Evolutionary conservation across 2,888 invertebrate genomes (phyloP), one percentile per base, ranked within the genome.

Genomic region (Stenoptilia bipunctidactyla): DNA sequence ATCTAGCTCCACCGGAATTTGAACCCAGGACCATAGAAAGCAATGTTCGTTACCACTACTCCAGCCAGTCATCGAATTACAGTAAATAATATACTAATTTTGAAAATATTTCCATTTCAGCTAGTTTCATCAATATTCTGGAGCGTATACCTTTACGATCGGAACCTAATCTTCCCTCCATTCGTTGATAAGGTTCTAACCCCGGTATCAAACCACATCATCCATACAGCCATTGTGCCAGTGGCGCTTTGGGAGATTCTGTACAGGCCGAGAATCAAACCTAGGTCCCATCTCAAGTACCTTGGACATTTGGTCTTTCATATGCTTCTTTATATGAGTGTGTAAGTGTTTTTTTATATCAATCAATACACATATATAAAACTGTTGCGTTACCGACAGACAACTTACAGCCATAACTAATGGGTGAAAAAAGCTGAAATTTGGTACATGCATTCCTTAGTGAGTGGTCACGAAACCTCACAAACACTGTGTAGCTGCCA

Each of bases 161-260:
- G 69, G 41, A 46, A 46, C 0, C 58, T 82, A 0, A 64, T 82
- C 1, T 68, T 62, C 38, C 82, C 79, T 0, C 47, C 47, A 0
- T 64, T 53, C 15, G 43, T 66, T 0, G 76, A 79, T 27, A 50
- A 56, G 10, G 43, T 70, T 0, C 46, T 82, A 3, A 56, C 62
- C 0, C 45, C 51, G 0, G 42, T 56, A 0, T 63, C 69, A 0
- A 80, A 80, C 42, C 82, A 82, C 9, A 56, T 79, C 0, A 59
- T 79, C 10, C 82, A 82, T 13, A 71, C 80, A 0, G 47, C 58
- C 2, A 72, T 80, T 2, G 42, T 74, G 0, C 70, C 73, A 0
- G 48, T 76, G 0, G 67, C 51, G 0, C 1, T 79, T 0, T 71
- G 67, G 63, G 82, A 82, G 38, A 35, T 71, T 0, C 1, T 59